Evolutionary conservation across 2,888 invertebrate genomes (phyloP), one percentile per base, ranked within the genome.

Genomic region (Drosophila formosana): DNA sequence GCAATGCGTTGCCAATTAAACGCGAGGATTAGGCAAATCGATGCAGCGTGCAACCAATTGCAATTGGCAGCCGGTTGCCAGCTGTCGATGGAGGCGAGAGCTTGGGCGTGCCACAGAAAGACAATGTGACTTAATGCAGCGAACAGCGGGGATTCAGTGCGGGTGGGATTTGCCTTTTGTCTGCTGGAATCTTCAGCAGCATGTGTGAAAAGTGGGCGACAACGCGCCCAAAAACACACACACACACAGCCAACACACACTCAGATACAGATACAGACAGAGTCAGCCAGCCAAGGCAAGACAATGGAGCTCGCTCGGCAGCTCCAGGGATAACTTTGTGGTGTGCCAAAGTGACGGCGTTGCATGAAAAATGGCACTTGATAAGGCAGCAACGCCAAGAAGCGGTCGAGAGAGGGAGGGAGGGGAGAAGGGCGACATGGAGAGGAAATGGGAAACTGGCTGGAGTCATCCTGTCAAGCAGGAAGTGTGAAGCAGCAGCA

Each of bases 321-420:
- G 55, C 63, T 61, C 30, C 75, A 63, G 76, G 82, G 76, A 84
- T 81, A 84, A 69, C 76, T 82, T 78, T 81, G 75, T 81, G 84
- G 82, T 84, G 70, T 81, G 76, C 67, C 82, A 55, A 82, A 82
- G 76, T 77, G 71, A 72, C 63, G 74, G 75, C 72, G 69, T 82
- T 87, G 83, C 86, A 88, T 84, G 86, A 88, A 85, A 84, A 84
- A 84, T 88, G 88, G 78, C 83, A 88, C 83, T 84, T 84, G 88
- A 84, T 88, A 88, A 85, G 80, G 56, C 66, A 11, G 30, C 25
- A 37, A n/a, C 37, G 28, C 30, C 52, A 26, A 23, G 37, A 39
- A 11, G 34, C 34, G 9, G 45, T 4, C 5, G 60, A 28, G 43
- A 18, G 13, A 3, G 46, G 11, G 13, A 3, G 46, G 11, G 9